Evolutionary conservation across 2,888 invertebrate genomes (phyloP).

Genomic region (Chloroclysta siterata): DNA sequence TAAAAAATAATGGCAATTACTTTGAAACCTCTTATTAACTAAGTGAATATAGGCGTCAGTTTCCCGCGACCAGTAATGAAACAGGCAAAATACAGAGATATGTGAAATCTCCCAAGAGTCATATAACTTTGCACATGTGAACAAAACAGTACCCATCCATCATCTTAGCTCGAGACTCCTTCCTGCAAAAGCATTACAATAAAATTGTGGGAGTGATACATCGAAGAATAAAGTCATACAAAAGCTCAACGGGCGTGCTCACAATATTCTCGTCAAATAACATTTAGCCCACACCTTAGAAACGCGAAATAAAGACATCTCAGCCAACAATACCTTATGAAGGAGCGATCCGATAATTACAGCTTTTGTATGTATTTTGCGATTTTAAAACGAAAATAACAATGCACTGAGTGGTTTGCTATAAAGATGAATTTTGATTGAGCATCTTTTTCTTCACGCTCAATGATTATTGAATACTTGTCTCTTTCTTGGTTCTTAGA

Average conservation of each 20-base stretch:
- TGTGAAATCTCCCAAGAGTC: conserved; percentile 65
- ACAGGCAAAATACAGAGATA: neutral
- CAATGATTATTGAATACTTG: conserved; percentile 18
- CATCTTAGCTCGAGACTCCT: conserved; percentile 63
- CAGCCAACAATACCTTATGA: conserved; percentile 68
- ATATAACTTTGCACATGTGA: conserved; percentile 73
- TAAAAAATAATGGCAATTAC: too few species aligned
- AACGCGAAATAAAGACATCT: conserved; percentile 83
- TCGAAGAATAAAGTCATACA: conserved; percentile 64
- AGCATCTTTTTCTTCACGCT: conserved; percentile 43
- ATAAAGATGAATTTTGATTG: conserved; percentile 59
- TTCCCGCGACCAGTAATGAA: too few species aligned
- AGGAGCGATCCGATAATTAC: conserved; percentile 81
- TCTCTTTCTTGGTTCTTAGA: too few species aligned
- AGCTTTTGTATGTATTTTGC: conserved; percentile 75
- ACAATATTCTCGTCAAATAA: conserved; percentile 83
- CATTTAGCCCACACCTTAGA: conserved; percentile 84
- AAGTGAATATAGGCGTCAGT: too few species aligned
- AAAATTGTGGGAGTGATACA: conserved; percentile 81
- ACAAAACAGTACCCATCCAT: conserved; percentile 67
- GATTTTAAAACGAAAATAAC: conserved; percentile 65
- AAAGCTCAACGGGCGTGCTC: conserved; percentile 77
- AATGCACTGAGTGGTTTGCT: conserved; percentile 50
- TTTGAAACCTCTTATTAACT: too few species aligned
- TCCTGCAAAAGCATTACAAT: conserved; percentile 71